A percentile compares a stretch with the other conserved stretches of the same genome.
These are phyloP conservation scores for Macaca mulatta DNA, from an alignment of 2,113 vertebrate species.

Conservation along the genomic window DNA sequence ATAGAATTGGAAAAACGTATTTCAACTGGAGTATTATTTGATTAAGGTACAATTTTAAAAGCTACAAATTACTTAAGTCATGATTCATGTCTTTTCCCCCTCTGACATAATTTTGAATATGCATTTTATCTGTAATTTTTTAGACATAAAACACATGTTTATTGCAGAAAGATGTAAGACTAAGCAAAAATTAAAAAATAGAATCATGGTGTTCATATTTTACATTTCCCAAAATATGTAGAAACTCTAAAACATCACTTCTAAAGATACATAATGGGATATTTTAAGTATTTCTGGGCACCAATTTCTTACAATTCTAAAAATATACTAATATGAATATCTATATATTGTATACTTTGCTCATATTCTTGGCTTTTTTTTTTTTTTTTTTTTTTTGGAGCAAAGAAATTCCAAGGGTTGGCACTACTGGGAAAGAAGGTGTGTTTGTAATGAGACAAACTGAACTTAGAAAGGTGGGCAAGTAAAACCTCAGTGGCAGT, in stretches of 20 bases:
- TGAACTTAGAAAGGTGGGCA: neutral
- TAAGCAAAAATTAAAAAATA: neutral
- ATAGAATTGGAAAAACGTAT: neutral
- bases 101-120: neutral
- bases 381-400: neutral
- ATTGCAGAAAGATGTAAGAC: neutral
- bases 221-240: neutral
- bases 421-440: neutral
- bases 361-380: neutral
- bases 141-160: neutral
- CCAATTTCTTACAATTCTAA: neutral
- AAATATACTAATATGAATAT: neutral
- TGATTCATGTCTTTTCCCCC: neutral
- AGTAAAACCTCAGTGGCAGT: no score
- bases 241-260: neutral
- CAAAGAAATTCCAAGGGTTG: neutral
- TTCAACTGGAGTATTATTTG: neutral
- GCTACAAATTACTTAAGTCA: neutral
- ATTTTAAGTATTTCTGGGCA: neutral
- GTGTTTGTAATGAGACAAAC: neutral
- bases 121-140: neutral
- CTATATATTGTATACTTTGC: neutral
- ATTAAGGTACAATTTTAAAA: neutral
- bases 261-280: neutral
- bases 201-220: neutral